Evolutionary conservation across 2,113 vertebrate genomes (phyloP).

Genomic region (Canis aureus): DNA sequence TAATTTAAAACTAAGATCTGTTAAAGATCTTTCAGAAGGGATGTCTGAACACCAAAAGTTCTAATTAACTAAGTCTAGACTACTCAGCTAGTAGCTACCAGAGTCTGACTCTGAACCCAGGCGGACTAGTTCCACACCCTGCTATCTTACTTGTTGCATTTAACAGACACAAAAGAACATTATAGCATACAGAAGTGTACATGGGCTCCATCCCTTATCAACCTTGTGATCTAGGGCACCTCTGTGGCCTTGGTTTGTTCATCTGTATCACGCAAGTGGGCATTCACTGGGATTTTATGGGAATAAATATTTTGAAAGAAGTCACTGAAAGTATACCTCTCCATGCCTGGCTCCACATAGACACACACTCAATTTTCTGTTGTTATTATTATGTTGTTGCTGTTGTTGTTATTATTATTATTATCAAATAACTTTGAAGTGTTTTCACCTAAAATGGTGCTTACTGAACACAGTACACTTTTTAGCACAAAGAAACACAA

Average conservation of each 20-base stretch:
- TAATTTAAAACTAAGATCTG: neutral
- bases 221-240: neutral
- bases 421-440: neutral
- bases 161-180: neutral
- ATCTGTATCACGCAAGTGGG: neutral
- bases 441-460: neutral
- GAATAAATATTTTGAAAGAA: neutral
- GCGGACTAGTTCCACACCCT: neutral
- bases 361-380: neutral
- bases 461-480: neutral
- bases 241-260: neutral
- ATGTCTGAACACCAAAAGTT: neutral
- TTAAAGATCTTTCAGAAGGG: neutral
- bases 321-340: neutral
- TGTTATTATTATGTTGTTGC: no score
- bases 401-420: neutral
- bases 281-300: neutral
- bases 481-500: neutral
- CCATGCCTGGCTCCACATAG: neutral
- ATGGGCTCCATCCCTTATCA: no score
- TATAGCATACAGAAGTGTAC: rapidly evolving
- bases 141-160: neutral
- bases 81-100: neutral
- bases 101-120: neutral
- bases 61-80: neutral